A percentile compares a stretch with the other conserved stretches of the same genome.
phyloP scores from a whole-genome alignment of 1,140 invertebrate genomes.

The Bacillus rossius region DNA sequence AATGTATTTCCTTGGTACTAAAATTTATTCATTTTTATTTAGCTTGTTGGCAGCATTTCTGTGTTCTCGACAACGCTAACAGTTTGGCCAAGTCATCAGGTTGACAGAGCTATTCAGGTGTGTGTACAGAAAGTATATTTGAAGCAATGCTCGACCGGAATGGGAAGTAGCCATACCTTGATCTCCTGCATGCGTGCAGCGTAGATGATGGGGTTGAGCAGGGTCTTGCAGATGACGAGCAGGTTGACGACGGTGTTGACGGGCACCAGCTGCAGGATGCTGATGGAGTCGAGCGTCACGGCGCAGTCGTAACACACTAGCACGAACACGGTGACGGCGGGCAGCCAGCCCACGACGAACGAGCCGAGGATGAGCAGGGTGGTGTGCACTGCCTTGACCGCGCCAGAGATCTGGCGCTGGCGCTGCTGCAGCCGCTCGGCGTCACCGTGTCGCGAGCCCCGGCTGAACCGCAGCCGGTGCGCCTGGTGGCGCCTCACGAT shows the following conservation, averaged over 20 bases:
- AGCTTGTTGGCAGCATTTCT: no score
- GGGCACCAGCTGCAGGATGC: constrained; percentile 24
- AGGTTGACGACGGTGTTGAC: constrained; percentile 37
- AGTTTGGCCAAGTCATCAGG: no score
- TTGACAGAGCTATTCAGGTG: no score
- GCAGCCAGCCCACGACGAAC: constrained; percentile 59
- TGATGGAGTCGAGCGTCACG: constrained; percentile 27
- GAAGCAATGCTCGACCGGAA: no score
- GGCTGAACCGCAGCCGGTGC: constrained; percentile 39
- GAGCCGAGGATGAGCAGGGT: constrained; percentile 62
- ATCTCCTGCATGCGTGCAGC: constrained; percentile 60
- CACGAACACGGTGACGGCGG: constrained; percentile 49
- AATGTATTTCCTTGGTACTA: no score
- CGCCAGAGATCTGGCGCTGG: background rate
- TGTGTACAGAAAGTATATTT: background rate
- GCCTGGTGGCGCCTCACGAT: constrained; percentile 49
- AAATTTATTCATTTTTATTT: no score
- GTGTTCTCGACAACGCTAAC: no score
- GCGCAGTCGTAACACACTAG: constrained; percentile 49
- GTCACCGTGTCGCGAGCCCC: background rate
- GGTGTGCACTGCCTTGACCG: constrained; percentile 54
- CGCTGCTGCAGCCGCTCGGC: constrained; percentile 34
- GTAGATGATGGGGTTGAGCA: constrained; percentile 65
- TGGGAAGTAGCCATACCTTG: constrained; percentile 48
- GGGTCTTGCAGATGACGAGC: constrained; percentile 56